phyloP scores from a whole-genome alignment of 2,888 invertebrate genomes.

The Caenorhabditis angaria region DNA sequence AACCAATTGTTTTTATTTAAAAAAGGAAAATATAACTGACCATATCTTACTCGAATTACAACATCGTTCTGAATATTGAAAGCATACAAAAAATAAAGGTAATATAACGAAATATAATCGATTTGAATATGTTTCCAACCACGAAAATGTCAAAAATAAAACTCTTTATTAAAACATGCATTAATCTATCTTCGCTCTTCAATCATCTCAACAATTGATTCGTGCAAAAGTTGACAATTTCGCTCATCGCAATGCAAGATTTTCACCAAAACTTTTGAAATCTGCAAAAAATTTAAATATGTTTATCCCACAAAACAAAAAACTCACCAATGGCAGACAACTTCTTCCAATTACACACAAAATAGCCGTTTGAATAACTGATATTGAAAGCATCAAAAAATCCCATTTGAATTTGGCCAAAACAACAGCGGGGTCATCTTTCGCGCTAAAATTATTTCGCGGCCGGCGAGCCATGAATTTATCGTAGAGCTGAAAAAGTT shows the following conservation, averaged over 20 bases:
- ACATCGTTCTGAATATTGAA: too few relatives aligned
- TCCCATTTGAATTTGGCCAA: slow-evolving; percentile 31
- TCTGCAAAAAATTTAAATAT: neutral
- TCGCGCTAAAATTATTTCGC: neutral
- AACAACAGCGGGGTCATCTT: neutral
- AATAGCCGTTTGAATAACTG: slow-evolving; percentile 25
- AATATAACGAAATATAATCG: too few relatives aligned
- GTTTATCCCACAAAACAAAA: neutral
- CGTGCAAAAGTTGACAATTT: neutral
- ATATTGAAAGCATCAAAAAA: slow-evolving; percentile 18
- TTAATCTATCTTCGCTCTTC: too few relatives aligned
- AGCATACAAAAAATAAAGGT: too few relatives aligned
- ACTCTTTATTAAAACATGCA: too few relatives aligned
- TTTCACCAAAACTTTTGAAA: slow-evolving; percentile 12
- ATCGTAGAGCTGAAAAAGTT: slow-evolving; percentile 5
- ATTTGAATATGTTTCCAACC: too few relatives aligned
- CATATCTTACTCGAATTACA: too few relatives aligned
- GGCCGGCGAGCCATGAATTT: slow-evolving; percentile 1
- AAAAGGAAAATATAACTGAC: too few relatives aligned
- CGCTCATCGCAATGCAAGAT: neutral
- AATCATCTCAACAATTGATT: slow-evolving; percentile 6
- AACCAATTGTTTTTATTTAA: too few relatives aligned
- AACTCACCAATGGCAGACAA: slow-evolving; percentile 11
- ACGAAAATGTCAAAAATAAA: too few relatives aligned
- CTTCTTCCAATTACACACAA: slow-evolving; percentile 12